Conservation (phyloP, 2,888 invertebrate genomes). For the Odontomyia ornata region DNA sequence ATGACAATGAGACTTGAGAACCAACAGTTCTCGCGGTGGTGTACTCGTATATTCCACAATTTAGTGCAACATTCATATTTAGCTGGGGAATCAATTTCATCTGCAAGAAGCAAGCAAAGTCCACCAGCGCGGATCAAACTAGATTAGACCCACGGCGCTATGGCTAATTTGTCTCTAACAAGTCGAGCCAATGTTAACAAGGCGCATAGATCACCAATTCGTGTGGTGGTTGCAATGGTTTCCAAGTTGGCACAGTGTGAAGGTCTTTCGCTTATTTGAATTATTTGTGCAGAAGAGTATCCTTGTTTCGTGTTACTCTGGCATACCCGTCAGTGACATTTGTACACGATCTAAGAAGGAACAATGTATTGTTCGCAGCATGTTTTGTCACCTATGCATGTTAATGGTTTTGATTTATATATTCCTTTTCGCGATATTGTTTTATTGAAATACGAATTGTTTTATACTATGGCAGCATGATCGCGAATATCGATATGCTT, state of each 20-base stretch:
- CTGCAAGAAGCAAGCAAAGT: neutral
- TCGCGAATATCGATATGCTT: no score
- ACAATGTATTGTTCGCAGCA: slow-evolving; percentile 34
- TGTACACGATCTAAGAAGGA: slow-evolving; percentile 21
- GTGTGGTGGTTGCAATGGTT: neutral
- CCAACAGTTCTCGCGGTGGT: neutral
- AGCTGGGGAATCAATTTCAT: slow-evolving; percentile 24
- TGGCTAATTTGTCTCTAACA: slow-evolving; percentile 38
- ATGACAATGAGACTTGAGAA: slow-evolving; percentile 29
- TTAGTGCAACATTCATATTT: slow-evolving; percentile 1
- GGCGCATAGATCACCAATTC: slow-evolving; percentile 32
- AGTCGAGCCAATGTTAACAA: slow-evolving; percentile 30
- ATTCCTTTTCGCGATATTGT: neutral
- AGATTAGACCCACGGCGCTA: slow-evolving; percentile 29
- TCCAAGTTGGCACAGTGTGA: neutral
- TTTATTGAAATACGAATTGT: neutral
- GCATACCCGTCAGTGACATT: neutral
- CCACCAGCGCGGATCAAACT: slow-evolving; percentile 18
- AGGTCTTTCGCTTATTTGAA: slow-evolving; percentile 5
- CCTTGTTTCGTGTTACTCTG: neutral
- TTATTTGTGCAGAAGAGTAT: neutral
- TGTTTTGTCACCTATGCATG: slow-evolving; percentile 38
- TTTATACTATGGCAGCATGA: no score
- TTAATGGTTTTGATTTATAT: slow-evolving; percentile 31
- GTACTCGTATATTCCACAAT: slow-evolving; percentile 26